Evolutionary conservation across 37 sponge, comb jelly and placozoan genomes (phyloP).

Genomic region (Axinella damicornis): DNA sequence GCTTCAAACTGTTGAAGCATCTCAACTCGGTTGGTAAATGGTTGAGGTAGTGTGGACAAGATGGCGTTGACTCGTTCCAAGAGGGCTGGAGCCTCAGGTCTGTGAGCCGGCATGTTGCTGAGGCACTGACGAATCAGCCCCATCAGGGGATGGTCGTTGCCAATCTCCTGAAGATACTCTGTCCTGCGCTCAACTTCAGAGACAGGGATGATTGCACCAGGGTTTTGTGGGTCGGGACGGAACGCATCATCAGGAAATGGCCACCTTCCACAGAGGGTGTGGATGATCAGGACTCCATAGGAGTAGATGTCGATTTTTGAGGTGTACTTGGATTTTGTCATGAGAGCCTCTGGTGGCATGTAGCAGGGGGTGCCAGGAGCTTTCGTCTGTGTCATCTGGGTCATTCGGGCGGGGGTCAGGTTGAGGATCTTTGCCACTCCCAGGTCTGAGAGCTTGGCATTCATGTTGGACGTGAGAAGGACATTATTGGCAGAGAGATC

Average conservation of each 20-base stretch:
- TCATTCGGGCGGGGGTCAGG: conserved; percentile 23
- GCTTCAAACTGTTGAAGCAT: conserved; percentile 10
- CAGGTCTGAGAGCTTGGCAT: conserved; percentile 52
- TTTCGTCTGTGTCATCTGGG: neutral
- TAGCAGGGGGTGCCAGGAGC: conserved; percentile 27
- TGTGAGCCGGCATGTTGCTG: neutral
- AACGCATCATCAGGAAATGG: conserved; percentile 30
- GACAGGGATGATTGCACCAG: neutral
- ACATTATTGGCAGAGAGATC: conserved; percentile 53
- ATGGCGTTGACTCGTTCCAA: neutral
- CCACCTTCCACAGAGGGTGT: conserved; percentile 8
- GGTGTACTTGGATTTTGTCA: neutral
- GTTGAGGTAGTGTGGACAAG: neutral
- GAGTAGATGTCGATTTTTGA: conserved; percentile 34
- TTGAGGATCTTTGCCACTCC: conserved; percentile 29
- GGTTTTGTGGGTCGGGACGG: no score
- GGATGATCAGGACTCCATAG: conserved; percentile 40
- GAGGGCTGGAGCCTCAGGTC: neutral
- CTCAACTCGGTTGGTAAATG: conserved; percentile 7
- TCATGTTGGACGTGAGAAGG: conserved; percentile 5
- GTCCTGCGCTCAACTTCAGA: conserved; percentile 1
- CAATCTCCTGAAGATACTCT: conserved; percentile 10
- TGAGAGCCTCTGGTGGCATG: conserved; percentile 57
- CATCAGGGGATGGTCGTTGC: conserved; percentile 16
- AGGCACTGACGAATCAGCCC: conserved; percentile 12